Conservation (phyloP, 30 jellyfish, hydroid and myxozoan genomes). For the Cassiopea xamachana region DNA sequence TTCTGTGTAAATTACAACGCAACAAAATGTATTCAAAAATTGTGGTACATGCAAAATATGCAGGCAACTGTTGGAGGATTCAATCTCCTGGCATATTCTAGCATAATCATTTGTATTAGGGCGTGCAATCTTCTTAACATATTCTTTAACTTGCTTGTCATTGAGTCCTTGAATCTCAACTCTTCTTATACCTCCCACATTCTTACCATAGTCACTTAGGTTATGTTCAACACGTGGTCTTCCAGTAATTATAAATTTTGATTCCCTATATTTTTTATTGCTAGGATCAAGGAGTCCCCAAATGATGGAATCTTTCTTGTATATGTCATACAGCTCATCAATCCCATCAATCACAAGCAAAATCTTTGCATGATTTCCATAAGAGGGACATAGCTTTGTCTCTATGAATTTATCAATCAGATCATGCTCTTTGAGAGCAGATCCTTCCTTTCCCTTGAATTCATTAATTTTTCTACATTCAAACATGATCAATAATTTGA, state of each 20-base stretch:
- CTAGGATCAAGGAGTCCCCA: neutral
- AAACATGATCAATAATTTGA: neutral
- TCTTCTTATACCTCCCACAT: neutral
- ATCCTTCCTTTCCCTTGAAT: neutral
- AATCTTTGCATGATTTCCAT: neutral
- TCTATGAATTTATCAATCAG: neutral
- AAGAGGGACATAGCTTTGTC: too few species aligned
- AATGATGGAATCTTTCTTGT: neutral
- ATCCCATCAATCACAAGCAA: neutral
- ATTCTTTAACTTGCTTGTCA: neutral
- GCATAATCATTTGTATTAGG: neutral
- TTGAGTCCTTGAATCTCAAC: neutral
- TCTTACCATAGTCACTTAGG: neutral
- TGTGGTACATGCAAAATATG: neutral
- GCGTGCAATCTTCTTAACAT: neutral
- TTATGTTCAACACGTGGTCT: neutral
- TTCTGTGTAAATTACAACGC: neutral
- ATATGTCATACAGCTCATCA: neutral
- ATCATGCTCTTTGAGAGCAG: neutral
- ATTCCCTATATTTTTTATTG: neutral
- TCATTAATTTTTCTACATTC: neutral
- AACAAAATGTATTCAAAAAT: neutral
- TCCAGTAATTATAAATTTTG: neutral
- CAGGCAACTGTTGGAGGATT: neutral
- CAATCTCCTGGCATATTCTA: neutral